A percentile compares a stretch with the other conserved stretches of the same genome.
phyloP scores from a whole-genome alignment of 1,140 invertebrate genomes.

The silkworm (Bombyx mori) region DNA sequence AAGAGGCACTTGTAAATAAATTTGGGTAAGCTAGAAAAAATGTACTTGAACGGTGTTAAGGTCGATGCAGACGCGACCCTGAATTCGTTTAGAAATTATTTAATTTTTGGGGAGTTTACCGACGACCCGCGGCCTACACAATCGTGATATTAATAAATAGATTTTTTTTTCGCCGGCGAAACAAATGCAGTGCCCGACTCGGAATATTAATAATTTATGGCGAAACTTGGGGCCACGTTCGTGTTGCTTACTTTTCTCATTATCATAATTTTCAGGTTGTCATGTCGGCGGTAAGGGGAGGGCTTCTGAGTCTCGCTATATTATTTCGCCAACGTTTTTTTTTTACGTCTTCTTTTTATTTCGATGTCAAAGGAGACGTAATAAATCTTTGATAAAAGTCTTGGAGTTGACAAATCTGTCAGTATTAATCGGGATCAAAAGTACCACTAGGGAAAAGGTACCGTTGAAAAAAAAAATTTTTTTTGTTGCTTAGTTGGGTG shows the following conservation, averaged over 20 bases:
- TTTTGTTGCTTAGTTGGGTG: too few species aligned
- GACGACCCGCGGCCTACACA: too few species aligned
- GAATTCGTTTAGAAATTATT: too few species aligned
- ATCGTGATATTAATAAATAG: too few species aligned
- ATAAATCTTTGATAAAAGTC: slow-evolving; percentile 13
- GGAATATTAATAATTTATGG: slow-evolving; percentile 27
- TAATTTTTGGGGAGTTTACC: too few species aligned
- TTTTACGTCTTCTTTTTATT: slow-evolving; percentile 8
- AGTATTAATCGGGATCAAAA: slow-evolving; percentile 11
- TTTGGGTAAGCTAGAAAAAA: too few species aligned
- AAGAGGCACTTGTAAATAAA: too few species aligned
- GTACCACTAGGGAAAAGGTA: neutral
- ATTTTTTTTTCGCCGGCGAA: neutral
- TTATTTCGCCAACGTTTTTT: slow-evolving; percentile 18
- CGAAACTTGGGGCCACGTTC: slow-evolving; percentile 18
- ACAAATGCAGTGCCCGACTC: slow-evolving; percentile 12
- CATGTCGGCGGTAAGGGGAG: slow-evolving; percentile 11
- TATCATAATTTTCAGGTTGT: slow-evolving; percentile 31
- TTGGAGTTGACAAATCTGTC: slow-evolving; percentile 10
- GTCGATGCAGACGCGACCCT: too few species aligned
- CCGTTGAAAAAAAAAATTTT: too few species aligned
- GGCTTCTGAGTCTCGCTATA: slow-evolving; percentile 11
- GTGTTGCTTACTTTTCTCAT: slow-evolving; percentile 30
- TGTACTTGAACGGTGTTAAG: too few species aligned
- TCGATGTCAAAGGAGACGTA: slow-evolving; percentile 11